Percentiles rank a stretch among this genome's conserved stretches.
phyloP scores from a whole-genome alignment of 2,113 vertebrate genomes.

The Eudyptes chrysolophus region DNA sequence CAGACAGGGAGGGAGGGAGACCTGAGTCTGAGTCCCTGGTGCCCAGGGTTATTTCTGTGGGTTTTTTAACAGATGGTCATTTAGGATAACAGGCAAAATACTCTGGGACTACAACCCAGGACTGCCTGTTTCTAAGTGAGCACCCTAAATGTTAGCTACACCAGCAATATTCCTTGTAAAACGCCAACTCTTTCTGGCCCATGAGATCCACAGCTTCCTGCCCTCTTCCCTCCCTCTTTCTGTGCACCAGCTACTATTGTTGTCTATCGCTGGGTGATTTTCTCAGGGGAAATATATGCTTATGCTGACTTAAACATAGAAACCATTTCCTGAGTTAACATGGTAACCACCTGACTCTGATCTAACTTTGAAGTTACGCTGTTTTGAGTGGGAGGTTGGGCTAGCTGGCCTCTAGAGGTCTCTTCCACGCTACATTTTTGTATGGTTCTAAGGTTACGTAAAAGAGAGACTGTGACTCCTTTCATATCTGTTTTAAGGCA shows the following conservation, averaged over 20 bases:
- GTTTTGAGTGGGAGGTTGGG: not conserved
- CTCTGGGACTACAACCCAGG: not conserved
- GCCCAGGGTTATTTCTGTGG: not conserved
- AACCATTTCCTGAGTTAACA: not conserved
- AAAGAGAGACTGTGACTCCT: not conserved
- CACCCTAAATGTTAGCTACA: not conserved
- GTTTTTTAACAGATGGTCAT: conserved; percentile 14
- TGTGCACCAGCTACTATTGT: not conserved
- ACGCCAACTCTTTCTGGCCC: not conserved
- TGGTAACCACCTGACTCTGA: not conserved
- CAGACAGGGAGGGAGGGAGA: not conserved
- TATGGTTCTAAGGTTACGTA: not conserved
- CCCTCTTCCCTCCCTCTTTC: not conserved
- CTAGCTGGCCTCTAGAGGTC: conserved; percentile 36
- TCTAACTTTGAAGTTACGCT: not conserved
- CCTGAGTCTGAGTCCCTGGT: not conserved
- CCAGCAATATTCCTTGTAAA: not conserved
- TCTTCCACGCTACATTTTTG: not conserved
- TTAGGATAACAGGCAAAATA: not conserved
- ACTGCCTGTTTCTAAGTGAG: not conserved
- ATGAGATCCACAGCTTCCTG: not conserved
- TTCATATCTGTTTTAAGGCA: not conserved
- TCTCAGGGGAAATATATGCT: not conserved
- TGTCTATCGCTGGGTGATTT: not conserved
- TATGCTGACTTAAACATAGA: not conserved